phyloP scores from a whole-genome alignment of 92 coral and sea anemone species.

The Porites divaricata region DNA sequence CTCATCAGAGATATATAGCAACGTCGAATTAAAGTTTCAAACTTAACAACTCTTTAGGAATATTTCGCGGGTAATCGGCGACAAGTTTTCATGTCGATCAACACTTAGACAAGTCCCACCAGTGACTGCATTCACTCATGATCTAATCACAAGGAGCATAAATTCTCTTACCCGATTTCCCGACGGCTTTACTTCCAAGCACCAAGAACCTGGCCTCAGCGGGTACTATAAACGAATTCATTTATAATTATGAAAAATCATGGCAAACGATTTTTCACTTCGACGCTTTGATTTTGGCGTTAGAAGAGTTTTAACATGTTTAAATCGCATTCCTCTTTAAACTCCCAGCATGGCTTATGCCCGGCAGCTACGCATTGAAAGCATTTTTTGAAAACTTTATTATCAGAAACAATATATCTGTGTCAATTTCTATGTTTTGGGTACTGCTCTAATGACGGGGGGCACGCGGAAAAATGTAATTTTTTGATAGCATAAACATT shows the following conservation, averaged over 20 bases:
- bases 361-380: constrained; percentile 29
- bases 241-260: constrained; percentile 17
- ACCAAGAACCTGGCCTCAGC: constrained; percentile 88
- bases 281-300: not conserved
- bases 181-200: constrained; percentile 91
- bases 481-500: constrained; percentile 1
- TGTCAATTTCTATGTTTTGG: constrained; percentile 17
- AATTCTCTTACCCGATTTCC: constrained; percentile 84
- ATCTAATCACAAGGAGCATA: not conserved
- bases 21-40: too few species aligned
- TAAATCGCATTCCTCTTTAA: constrained; percentile 8
- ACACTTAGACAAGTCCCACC: not conserved
- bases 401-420: constrained; percentile 24
- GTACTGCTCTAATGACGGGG: constrained; percentile 5
- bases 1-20: too few species aligned
- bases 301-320: not conserved
- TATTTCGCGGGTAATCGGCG: too few species aligned
- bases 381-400: constrained; percentile 24
- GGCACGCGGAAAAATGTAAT: constrained; percentile 3
- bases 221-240: constrained; percentile 55
- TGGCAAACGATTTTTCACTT: not conserved
- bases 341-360: constrained; percentile 21
- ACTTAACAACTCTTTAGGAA: too few species aligned
- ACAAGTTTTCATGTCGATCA: not conserved
- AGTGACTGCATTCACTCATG: not conserved